Evolutionary conservation across 2,888 invertebrate genomes (phyloP).

Genomic region (Agelastica alni): DNA sequence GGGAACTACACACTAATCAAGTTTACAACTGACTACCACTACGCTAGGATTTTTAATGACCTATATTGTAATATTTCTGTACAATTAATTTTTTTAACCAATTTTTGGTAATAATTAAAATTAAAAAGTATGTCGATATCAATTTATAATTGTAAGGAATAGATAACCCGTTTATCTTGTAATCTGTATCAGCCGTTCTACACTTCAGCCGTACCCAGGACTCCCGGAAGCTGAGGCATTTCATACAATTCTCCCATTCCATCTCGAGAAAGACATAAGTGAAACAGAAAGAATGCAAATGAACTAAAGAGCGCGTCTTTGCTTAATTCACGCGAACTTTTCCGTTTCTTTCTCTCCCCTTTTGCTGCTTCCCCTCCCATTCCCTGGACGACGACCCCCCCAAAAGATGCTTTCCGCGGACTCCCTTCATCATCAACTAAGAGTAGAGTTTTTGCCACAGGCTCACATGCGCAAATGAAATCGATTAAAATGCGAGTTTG

Average conservation of each 20-base stretch:
- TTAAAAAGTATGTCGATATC: too few relatives aligned
- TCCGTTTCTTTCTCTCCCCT: conserved; percentile 56
- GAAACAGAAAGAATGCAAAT: conserved; percentile 54
- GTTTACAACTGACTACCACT: too few relatives aligned
- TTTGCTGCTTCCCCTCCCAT: conserved; percentile 21
- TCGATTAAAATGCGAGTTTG: conserved; percentile 70
- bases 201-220: conserved; percentile 1
- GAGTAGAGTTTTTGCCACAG: conserved; percentile 60
- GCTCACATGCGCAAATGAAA: conserved; percentile 71
- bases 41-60: too few relatives aligned
- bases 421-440: conserved; percentile 51
- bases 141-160: too few relatives aligned
- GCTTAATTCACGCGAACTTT: conserved; percentile 58
- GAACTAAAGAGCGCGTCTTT: conserved; percentile 57
- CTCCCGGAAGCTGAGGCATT: conserved; percentile 14
- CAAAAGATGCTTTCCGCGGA: conserved; percentile 39
- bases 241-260: conserved; percentile 18
- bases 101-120: too few relatives aligned
- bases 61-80: too few relatives aligned
- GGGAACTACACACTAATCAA: too few relatives aligned
- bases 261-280: conserved; percentile 41
- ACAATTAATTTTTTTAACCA: too few relatives aligned
- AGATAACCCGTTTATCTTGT: not conserved
- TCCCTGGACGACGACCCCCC: conserved; percentile 32
- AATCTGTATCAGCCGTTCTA: too few relatives aligned